Percentiles rank a stretch among this genome's conserved stretches.
Conservation (phyloP, 2,888 invertebrate genomes). For the Ectemnius continuus region DNA sequence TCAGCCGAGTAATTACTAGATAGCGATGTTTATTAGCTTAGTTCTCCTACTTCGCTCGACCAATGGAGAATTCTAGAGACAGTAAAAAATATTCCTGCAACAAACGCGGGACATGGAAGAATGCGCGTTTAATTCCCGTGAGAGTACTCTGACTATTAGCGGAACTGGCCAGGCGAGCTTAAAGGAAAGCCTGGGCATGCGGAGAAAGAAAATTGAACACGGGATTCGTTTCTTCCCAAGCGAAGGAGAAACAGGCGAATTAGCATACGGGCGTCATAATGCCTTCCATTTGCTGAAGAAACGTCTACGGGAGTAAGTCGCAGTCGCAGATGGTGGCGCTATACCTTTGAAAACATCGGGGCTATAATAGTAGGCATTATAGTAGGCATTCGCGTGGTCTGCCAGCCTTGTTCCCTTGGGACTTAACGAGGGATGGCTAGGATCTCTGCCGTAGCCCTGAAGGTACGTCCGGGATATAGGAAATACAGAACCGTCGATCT, state of each 20-base stretch:
- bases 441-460: constrained; percentile 56
- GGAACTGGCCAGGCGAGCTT: not conserved
- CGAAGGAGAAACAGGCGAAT: constrained; percentile 6
- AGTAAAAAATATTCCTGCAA: no score
- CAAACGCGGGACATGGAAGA: no score
- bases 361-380: no score
- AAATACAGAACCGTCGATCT: constrained; percentile 72
- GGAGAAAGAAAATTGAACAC: not conserved
- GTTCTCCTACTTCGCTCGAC: not conserved
- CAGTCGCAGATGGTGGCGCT: constrained; percentile 55
- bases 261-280: constrained; percentile 7
- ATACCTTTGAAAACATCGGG: constrained; percentile 61
- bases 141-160: not conserved
- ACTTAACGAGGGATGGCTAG: constrained; percentile 67
- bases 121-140: not conserved
- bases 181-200: not conserved
- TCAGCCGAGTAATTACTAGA: constrained; percentile 1
- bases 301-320: constrained; percentile 16
- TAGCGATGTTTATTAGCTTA: not conserved
- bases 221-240: not conserved
- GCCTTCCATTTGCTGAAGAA: constrained; percentile 31
- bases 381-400: constrained; percentile 36
- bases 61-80: not conserved
- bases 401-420: constrained; percentile 58
- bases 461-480: constrained; percentile 59